Base-by-base conservation (phyloP, 2,888 invertebrate species). In the Oxyteleia sp. region DNA sequence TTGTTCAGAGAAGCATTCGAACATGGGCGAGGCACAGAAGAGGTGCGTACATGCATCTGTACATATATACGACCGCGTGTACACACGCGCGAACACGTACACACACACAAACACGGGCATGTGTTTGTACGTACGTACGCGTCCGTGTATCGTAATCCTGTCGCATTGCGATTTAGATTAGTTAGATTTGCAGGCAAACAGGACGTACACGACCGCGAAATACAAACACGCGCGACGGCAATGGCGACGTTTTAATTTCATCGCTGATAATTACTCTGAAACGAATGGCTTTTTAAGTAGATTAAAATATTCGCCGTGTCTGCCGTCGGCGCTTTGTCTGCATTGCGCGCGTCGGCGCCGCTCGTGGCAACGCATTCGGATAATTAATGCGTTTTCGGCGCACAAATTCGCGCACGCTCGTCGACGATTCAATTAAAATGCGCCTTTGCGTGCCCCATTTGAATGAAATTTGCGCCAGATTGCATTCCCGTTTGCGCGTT, bases 241-340 rank as follows among this genome's bases (percentile, higher is more conserved):
- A n/a, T n/a, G n/a, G n/a, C n/a, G n/a, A n/a, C n/a, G 90, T 93
- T 93, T 92, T 92, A 91, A 93, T 92, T 92, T 91, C 89, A 91
- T 91, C 91, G 89, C 87, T 76, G 91, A 91, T 92, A 91, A 93
- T 93, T 91, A 92, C 91, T 88, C 90, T 88, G 87, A 88, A 91
- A 91, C 91, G 91, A 88, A 93, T 92, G 91, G 91, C 92, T 91
- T 93, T 93, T 93, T 92, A 92, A 93, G 90, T 91, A 90, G 92
- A 92, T 93, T 92, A 92, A 93, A 93, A 93, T 91, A 91, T 91
- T 91, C 90, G 88, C 87, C 84, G 85, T 66, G 86, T 76, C 83
- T 79, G 86, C 66, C 69, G 29, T 59, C 29, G 13, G 85, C n/a
- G n/a, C n/a, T n/a, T n/a, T n/a, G n/a, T n/a, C n/a, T n/a, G n/a